A percentile compares a stretch with the other conserved stretches of the same genome.
Conservation (phyloP, 2,113 vertebrate genomes). For the Phalacrocorax pelagicus region DNA sequence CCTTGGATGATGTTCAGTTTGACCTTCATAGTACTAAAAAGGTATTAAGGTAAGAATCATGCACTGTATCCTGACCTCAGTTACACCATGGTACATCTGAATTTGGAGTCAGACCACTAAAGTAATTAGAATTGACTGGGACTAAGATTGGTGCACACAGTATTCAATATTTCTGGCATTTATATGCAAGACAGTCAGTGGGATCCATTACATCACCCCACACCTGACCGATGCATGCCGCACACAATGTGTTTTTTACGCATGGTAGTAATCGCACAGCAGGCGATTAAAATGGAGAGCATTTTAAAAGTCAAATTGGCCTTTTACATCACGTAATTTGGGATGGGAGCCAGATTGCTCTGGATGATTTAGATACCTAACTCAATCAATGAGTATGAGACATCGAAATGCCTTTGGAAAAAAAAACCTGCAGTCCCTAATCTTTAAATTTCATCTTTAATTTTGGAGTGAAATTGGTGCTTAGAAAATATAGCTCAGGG, state of each 20-base stretch:
- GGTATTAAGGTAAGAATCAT: slow-evolving; percentile 25
- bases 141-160: neutral
- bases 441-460: slow-evolving; percentile 69
- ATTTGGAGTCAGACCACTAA: neutral
- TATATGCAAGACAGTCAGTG: neutral
- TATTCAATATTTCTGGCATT: slow-evolving; percentile 13
- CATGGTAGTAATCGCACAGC: neutral
- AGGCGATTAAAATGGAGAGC: slow-evolving; percentile 18
- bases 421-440: neutral
- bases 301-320: slow-evolving; percentile 56
- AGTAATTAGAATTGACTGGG: slow-evolving; percentile 10
- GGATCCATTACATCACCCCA: neutral
- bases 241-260: slow-evolving; percentile 3
- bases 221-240: neutral
- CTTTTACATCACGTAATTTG: slow-evolving; percentile 45
- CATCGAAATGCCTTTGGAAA: slow-evolving; percentile 15
- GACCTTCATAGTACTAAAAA: neutral
- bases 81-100: neutral
- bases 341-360: slow-evolving; percentile 25
- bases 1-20: neutral
- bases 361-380: slow-evolving; percentile 49
- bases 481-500: slow-evolving; percentile 50
- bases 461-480: slow-evolving; percentile 61
- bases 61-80: slow-evolving; percentile 12
- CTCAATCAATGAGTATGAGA: slow-evolving; percentile 33